phyloP scores from a whole-genome alignment of 2,797 vertebrate genomes.

The Serranus cabrilla region DNA sequence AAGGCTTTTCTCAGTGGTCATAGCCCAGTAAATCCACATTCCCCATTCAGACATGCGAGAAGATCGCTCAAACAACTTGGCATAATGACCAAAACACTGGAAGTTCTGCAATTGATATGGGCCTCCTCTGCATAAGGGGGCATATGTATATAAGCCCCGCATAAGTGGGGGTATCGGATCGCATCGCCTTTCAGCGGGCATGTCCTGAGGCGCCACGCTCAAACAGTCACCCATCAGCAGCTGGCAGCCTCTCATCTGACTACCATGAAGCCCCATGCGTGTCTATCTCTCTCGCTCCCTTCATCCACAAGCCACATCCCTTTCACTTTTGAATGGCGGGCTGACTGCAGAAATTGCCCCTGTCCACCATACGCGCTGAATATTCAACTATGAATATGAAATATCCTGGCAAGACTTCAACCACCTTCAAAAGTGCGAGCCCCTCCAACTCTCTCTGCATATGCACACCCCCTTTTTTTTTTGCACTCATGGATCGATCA shows the following conservation, averaged over 20 bases:
- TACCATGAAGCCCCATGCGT: constrained; percentile 84
- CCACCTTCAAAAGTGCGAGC: constrained; percentile 72
- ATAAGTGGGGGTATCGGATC: constrained; percentile 82
- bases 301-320: constrained; percentile 78
- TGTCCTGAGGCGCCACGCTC: constrained; percentile 85
- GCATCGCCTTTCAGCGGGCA: constrained; percentile 83
- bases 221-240: constrained; percentile 82
- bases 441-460: constrained; percentile 44
- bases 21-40: constrained; percentile 75
- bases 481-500: constrained; percentile 67
- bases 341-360: constrained; percentile 82
- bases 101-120: constrained; percentile 74
- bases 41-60: constrained; percentile 74
- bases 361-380: constrained; percentile 76
- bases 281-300: constrained; percentile 73
- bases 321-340: constrained; percentile 81
- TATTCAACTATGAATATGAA: constrained; percentile 81
- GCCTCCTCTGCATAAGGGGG: constrained; percentile 73
- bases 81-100: constrained; percentile 79
- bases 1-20: constrained; percentile 67
- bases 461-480: constrained; percentile 40
- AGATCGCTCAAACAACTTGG: constrained; percentile 73
- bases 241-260: constrained; percentile 86
- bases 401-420: constrained; percentile 77
- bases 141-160: constrained; percentile 78